These are phyloP conservation scores for Pipistrellus nathusii DNA, from an alignment of 2,797 vertebrate species.

Conservation along the genomic window DNA sequence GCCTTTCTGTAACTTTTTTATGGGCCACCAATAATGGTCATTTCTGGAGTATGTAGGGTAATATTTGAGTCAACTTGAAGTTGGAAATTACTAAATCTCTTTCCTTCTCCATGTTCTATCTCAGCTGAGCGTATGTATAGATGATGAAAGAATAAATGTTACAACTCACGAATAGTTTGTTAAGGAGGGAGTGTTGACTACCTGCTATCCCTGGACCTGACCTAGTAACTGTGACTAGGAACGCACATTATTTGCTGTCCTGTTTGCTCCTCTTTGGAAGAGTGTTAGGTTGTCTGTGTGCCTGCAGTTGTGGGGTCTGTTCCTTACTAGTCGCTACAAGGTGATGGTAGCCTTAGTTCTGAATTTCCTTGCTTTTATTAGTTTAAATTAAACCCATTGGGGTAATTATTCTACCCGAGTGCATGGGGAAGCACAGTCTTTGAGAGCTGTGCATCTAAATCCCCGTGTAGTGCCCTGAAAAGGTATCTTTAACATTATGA, in stretches of 20 bases:
- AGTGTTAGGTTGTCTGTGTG: background rate
- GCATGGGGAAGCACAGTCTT: constrained; percentile 65
- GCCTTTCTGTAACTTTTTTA: background rate
- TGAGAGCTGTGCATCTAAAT: constrained; percentile 64
- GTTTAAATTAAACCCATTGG: constrained; percentile 78
- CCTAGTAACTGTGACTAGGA: background rate
- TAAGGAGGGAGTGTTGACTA: constrained; percentile 33
- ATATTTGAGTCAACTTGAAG: background rate
- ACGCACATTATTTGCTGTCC: background rate
- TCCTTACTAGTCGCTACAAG: constrained; percentile 62
- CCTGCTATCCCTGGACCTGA: background rate
- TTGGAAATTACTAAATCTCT: background rate
- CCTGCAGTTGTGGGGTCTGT: background rate
- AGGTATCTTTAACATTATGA: constrained; percentile 67
- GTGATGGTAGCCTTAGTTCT: constrained; percentile 70
- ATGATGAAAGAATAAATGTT: background rate
- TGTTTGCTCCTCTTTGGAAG: background rate
- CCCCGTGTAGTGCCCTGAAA: constrained; percentile 58
- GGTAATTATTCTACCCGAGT: constrained; percentile 70
- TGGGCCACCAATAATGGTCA: background rate
- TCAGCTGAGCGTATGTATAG: background rate
- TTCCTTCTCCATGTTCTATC: background rate
- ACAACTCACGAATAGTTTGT: constrained; percentile 14
- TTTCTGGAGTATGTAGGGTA: background rate
- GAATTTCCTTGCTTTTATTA: constrained; percentile 75